These are phyloP conservation scores for Netelia virgata DNA, from an alignment of 2,888 invertebrate genomes.

Conservation along the genomic window DNA sequence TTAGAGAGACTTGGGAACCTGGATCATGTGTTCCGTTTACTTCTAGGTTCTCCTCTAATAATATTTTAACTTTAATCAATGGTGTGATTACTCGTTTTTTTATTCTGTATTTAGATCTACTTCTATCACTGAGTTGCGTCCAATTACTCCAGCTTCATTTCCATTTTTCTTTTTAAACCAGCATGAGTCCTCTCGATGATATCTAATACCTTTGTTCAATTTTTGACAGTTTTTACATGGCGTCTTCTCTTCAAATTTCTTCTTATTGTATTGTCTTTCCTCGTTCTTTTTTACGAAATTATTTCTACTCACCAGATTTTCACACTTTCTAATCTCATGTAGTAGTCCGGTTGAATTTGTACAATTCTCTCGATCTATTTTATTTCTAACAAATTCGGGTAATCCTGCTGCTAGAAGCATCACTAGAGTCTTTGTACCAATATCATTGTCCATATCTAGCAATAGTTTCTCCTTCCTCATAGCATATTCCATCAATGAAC, in stretches of 20 bases:
- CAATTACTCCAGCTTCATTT: conserved; percentile 54
- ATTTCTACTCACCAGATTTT: conserved; percentile 52
- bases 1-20: conserved; percentile 70
- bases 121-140: conserved; percentile 66
- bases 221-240: neutral
- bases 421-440: conserved; percentile 65
- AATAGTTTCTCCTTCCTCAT: conserved; percentile 72
- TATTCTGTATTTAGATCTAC: conserved; percentile 61
- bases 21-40: conserved; percentile 69
- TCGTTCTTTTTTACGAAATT: neutral
- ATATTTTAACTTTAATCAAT: conserved; percentile 54
- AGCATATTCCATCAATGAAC: conserved; percentile 73
- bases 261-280: neutral
- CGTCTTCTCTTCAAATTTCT: neutral
- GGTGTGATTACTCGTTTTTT: conserved; percentile 64
- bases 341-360: conserved; percentile 35
- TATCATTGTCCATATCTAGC: conserved; percentile 70
- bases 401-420: conserved; percentile 69
- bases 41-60: conserved; percentile 65
- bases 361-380: conserved; percentile 66
- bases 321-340: conserved; percentile 59
- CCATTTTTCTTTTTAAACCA: conserved; percentile 66
- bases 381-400: conserved; percentile 72
- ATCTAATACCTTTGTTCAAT: neutral
- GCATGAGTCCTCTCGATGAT: conserved; percentile 69